Conservation (phyloP, 2,797 vertebrate species). For the Gouania willdenowi region DNA sequence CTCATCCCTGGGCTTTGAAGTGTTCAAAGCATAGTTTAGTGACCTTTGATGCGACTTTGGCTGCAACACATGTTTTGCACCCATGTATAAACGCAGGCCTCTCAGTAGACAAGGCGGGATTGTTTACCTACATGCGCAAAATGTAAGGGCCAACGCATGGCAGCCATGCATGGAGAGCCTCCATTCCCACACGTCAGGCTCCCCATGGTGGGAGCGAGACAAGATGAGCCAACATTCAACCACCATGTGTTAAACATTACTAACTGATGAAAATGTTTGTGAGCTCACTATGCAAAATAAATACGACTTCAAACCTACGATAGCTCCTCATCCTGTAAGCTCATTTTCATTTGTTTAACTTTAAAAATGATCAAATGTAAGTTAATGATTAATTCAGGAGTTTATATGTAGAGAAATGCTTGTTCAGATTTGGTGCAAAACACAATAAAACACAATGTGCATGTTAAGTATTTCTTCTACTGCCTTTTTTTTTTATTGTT, state of each 20-base stretch:
- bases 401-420: no score
- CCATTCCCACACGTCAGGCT: conserved; percentile 53
- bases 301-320: no score
- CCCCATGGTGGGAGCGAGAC: conserved; percentile 62
- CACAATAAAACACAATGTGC: no score
- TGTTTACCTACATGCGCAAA: conserved; percentile 83
- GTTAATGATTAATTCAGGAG: no score
- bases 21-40: conserved; percentile 87
- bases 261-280: no score
- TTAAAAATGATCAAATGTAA: no score
- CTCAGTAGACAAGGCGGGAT: conserved; percentile 69
- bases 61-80: conserved; percentile 84
- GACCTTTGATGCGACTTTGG: conserved; percentile 91
- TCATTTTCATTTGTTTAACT: no score
- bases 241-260: conserved; percentile 63
- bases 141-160: conserved; percentile 74
- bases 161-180: conserved; percentile 70
- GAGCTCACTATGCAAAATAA: no score
- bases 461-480: no score
- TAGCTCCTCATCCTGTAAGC: no score
- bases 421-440: no score
- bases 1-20: conserved; percentile 89
- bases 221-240: conserved; percentile 51
- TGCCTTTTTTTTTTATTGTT: no score
- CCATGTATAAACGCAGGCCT: conserved; percentile 79